A percentile compares a stretch with the other conserved stretches of the same genome.
Evolutionary conservation across 2,888 invertebrate genomes (phyloP).

Genomic region (Rambutsinella grinnellia): DNA sequence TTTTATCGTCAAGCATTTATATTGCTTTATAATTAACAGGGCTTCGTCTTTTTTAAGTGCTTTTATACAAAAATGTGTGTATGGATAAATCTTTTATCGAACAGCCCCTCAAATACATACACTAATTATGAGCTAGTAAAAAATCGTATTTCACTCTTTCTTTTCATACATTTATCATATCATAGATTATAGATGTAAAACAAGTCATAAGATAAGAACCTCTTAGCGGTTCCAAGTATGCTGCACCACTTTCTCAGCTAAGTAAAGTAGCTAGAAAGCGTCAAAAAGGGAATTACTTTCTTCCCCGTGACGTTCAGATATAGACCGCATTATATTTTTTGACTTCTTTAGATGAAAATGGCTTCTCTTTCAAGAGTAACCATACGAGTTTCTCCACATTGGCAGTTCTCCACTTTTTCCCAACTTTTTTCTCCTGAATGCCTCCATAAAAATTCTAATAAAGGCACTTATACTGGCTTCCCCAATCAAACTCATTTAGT

Average conservation of each 20-base stretch:
- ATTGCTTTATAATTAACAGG: constrained; percentile 48
- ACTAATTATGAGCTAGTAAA: neutral
- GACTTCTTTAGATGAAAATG: no score
- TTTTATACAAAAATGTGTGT: constrained; percentile 16
- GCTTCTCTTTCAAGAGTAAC: constrained; percentile 25
- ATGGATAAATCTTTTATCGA: constrained; percentile 26
- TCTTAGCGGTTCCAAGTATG: no score
- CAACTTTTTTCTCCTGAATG: constrained; percentile 49
- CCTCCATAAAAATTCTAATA: constrained; percentile 55
- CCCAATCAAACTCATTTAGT: constrained; percentile 54
- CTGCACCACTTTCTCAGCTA: no score
- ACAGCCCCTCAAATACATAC: neutral
- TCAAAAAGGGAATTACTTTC: constrained; percentile 43
- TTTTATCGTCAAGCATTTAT: constrained; percentile 52
- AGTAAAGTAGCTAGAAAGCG: constrained; percentile 38
- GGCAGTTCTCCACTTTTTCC: constrained; percentile 50
- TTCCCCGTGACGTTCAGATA: constrained; percentile 46
- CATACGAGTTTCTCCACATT: constrained; percentile 19
- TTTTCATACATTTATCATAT: no score
- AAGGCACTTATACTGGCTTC: constrained; percentile 52
- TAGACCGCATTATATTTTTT: constrained; percentile 40
- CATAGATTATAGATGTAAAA: constrained; percentile 11
- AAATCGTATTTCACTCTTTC: no score
- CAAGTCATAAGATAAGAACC: constrained; percentile 8
- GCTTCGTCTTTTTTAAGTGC: constrained; percentile 40